Conservation (phyloP, 1,140 invertebrate genomes). For the Archivesica marissinica region DNA sequence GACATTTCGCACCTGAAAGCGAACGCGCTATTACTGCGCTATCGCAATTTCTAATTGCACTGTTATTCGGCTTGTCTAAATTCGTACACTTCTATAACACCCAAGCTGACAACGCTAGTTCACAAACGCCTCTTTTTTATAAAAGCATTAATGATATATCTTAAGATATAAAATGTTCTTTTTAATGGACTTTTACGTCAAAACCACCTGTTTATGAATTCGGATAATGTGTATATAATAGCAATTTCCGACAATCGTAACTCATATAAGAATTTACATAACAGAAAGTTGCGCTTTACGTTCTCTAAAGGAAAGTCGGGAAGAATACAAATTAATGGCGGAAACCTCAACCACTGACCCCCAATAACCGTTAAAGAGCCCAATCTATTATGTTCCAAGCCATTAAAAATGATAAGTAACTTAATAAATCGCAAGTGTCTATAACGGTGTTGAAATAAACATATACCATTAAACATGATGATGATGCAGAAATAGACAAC, state of each 20-base stretch:
- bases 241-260: background rate
- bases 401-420: background rate
- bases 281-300: background rate
- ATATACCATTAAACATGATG: background rate
- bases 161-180: too few relatives aligned
- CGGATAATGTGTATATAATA: background rate
- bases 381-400: background rate
- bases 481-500: background rate
- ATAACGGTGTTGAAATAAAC: background rate
- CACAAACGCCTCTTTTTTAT: too few relatives aligned
- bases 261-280: background rate
- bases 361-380: constrained; percentile 4
- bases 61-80: too few relatives aligned
- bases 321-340: background rate
- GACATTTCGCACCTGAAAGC: too few relatives aligned
- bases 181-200: too few relatives aligned
- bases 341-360: background rate
- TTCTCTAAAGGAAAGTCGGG: background rate
- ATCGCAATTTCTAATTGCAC: too few relatives aligned
- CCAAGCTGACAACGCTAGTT: too few relatives aligned
- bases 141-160: too few relatives aligned
- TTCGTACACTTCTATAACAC: too few relatives aligned
- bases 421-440: background rate
- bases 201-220: background rate
- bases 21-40: too few relatives aligned